Base-by-base conservation (phyloP, 2,113 vertebrate genomes). In the Orycteropus afer region DNA sequence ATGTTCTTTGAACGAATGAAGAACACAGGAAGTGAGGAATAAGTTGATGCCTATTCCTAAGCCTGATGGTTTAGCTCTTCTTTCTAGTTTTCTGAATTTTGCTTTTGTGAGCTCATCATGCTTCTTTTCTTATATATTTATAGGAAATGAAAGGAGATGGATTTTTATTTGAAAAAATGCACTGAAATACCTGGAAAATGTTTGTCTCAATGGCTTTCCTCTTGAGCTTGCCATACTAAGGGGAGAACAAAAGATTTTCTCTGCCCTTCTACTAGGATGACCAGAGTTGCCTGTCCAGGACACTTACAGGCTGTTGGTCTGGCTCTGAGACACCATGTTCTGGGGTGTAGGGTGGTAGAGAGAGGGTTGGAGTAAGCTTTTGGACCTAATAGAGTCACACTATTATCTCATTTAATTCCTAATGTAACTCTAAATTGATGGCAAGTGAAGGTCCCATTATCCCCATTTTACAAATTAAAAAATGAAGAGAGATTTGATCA, bases 381-480 rank as follows among this genome's bases (percentile, higher is more conserved):
- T 45, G 82, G 34, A 90, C 80, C 29, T 77, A 34, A 82, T 3
- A 53, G 17, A 71, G 0, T 61, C 53, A 69, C 55, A 27, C 9
- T 40, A 93, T 53, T 47, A 82, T n/a, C 69, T 91, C 63, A 76
- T 29, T 88, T 67, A 86, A 79, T 63, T 95, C 34, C 45, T 91
- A 55, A 37, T 37, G 27, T 47, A 86, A 71, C 4, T 59, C 51
- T 82, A 71, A 95, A 85, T 25, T 32, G 65, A 73, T 53, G 8
- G 40, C 34, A 57, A 67, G 20, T 84, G 71, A 83, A 47, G 8
- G 51, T 47, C 34, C 25, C 22, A 85, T 40, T 90, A 14, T 55
- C 45, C 34, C 53, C 47, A 47, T 23, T 47, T 78, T 88, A 57
- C 23, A 73, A 79, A 77, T 61, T 86, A 42, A 63, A 63, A 73